Conservation (phyloP, 2,888 invertebrate genomes). For the Hanleya hanleyi region DNA sequence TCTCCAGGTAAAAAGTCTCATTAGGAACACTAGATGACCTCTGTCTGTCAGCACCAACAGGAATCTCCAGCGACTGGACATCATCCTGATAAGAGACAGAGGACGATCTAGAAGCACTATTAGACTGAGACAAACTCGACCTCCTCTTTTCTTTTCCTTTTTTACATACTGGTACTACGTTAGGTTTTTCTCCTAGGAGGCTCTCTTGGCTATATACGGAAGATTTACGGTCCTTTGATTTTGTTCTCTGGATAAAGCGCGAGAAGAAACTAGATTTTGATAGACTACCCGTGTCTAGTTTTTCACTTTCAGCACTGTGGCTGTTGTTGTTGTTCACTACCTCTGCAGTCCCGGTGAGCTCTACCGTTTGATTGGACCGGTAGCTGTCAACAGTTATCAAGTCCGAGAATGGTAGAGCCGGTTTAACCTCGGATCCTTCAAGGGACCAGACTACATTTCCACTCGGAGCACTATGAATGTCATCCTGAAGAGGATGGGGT, state of each 20-base stretch:
- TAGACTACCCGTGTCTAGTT: neutral
- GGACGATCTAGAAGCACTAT: too few relatives aligned
- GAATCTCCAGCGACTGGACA: constrained; percentile 26
- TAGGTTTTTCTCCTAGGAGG: too few relatives aligned
- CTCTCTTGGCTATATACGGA: neutral
- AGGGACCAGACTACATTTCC: too few relatives aligned
- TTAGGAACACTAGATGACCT: constrained; percentile 67
- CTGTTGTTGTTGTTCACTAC: neutral
- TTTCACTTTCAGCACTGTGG: neutral
- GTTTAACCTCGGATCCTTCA: neutral
- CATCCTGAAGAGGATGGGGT: too few relatives aligned
- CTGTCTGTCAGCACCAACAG: constrained; percentile 32
- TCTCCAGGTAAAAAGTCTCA: constrained; percentile 47
- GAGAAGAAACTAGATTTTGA: neutral
- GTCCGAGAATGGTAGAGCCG: constrained; percentile 44
- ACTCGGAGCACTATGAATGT: too few relatives aligned
- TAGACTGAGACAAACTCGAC: too few relatives aligned
- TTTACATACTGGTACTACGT: too few relatives aligned
- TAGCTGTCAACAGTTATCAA: constrained; percentile 41
- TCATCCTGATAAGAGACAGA: neutral
- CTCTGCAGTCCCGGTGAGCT: neutral
- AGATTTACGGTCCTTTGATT: neutral
- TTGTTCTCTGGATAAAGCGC: neutral
- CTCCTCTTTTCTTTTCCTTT: too few relatives aligned
- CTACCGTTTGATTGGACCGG: neutral